A percentile compares a stretch with the other conserved stretches of the same genome.
Evolutionary conservation across 2,888 invertebrate genomes (phyloP).

Genomic region (Nomada flava): DNA sequence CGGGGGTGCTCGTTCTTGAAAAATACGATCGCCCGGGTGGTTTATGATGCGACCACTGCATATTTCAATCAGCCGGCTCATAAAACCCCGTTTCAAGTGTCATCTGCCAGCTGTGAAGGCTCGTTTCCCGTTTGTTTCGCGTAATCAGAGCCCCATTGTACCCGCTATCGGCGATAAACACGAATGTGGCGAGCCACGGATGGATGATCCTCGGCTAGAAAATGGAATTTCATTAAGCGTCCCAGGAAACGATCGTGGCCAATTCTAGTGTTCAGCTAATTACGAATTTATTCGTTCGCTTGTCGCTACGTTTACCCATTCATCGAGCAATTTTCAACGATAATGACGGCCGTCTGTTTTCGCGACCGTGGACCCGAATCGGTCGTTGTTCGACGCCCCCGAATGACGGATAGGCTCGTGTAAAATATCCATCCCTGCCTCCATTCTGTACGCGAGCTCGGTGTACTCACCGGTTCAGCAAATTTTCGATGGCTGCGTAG

Average conservation of each 20-base stretch:
- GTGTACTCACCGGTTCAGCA: conserved; percentile 78
- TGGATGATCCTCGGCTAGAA: conserved; percentile 50
- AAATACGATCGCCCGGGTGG: neutral
- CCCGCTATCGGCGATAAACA: conserved; percentile 34
- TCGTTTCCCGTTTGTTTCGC: conserved; percentile 26
- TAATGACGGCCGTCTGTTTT: conserved; percentile 41
- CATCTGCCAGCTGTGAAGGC: neutral
- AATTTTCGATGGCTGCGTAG: conserved; percentile 77
- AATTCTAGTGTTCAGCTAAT: conserved; percentile 53
- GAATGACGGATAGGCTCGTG: no score
- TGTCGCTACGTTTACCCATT: conserved; percentile 56
- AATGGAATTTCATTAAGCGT: conserved; percentile 62
- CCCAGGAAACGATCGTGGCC: conserved; percentile 13
- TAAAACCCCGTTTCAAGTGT: conserved; percentile 21
- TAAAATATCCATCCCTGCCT: neutral
- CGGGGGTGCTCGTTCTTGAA: neutral
- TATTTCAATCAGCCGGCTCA: no score
- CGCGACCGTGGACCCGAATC: conserved; percentile 40
- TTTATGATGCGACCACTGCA: no score
- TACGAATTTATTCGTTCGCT: conserved; percentile 55
- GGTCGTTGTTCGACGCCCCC: neutral
- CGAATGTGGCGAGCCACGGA: conserved; percentile 28
- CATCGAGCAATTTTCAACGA: conserved; percentile 42
- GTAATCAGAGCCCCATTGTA: conserved; percentile 46
- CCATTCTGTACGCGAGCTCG: neutral